Conservation (phyloP, 2,113 vertebrate genomes). For the Syngnathoides biaculeatus region DNA sequence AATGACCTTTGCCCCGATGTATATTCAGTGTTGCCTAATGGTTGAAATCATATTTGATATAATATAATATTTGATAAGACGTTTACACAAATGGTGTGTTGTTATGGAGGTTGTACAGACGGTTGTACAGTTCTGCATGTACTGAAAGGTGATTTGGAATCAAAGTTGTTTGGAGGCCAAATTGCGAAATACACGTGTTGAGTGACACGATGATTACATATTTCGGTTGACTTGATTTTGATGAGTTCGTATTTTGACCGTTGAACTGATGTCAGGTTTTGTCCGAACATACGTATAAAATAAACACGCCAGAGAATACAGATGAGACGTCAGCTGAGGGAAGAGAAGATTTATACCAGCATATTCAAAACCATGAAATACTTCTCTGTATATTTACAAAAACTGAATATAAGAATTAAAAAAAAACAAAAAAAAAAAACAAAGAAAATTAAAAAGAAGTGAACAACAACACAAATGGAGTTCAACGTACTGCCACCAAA, state of each 20-base stretch:
- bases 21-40: neutral
- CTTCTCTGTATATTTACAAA: conserved; percentile 76
- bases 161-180: neutral
- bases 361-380: conserved; percentile 73
- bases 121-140: no score
- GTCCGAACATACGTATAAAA: no score
- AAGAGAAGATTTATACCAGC: conserved; percentile 75
- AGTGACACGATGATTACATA: no score
- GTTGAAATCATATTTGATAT: neutral
- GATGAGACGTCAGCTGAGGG: conserved; percentile 44
- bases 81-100: no score
- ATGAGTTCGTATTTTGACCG: no score
- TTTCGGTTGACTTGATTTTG: neutral
- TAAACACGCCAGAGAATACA: neutral
- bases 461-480: conserved; percentile 73
- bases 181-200: neutral
- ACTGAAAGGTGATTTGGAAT: neutral
- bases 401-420: conserved; percentile 72
- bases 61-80: no score
- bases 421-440: conserved; percentile 50
- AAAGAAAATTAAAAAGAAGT: conserved; percentile 34
- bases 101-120: no score
- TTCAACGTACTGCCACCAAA: conserved; percentile 59
- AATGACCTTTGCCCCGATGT: neutral
- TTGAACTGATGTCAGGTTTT: no score